Base-by-base conservation (phyloP, 2,888 invertebrate species). In the Caenorhabditis drosophilae region DNA sequence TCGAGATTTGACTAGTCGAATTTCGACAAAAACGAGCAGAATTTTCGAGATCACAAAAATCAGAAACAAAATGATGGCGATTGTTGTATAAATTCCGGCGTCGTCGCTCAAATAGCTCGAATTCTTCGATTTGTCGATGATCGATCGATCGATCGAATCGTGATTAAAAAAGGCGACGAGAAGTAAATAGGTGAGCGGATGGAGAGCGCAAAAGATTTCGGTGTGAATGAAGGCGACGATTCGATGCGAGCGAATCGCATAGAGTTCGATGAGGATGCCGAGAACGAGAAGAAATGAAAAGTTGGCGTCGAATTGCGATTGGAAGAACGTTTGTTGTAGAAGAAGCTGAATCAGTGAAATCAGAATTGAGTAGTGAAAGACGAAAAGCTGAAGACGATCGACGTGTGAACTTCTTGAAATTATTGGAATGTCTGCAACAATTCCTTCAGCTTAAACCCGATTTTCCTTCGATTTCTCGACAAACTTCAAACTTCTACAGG, bases 91-190 rank as follows among this genome's bases (percentile, higher is more conserved):
- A 6, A 31, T 6, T 31, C 31, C 31, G 12, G 12, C 12, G 12
- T 31, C 31, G n/a, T n/a, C n/a, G n/a, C n/a, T n/a, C n/a, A n/a
- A n/a, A n/a, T n/a, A n/a, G n/a, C n/a, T n/a, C n/a, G n/a, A n/a
- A n/a, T n/a, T n/a, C n/a, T n/a, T n/a, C n/a, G n/a, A n/a, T 40
- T 54, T 48, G 18, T 54, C 46, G 2, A 54, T 60, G 0, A 45
- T 20, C 0, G 40, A 22, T 16, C 49, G 49, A 16, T 54, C 60
- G 46, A 60, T 49, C 4, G 54, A 20, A 61, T 55, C 55, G 41
- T 61, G n/a, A n/a, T n/a, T 61, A 49, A 50, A 55, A 20, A 55
- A 61, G n/a, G 51, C 55, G 26, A 51, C 55, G 27, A 61, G 55
- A 31, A 61, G 51, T 0, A 55, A 15, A 47, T 61, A 54, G 11